Conservation (phyloP, 2,797 vertebrate genomes). For the Urocyon cinereoargenteus region DNA sequence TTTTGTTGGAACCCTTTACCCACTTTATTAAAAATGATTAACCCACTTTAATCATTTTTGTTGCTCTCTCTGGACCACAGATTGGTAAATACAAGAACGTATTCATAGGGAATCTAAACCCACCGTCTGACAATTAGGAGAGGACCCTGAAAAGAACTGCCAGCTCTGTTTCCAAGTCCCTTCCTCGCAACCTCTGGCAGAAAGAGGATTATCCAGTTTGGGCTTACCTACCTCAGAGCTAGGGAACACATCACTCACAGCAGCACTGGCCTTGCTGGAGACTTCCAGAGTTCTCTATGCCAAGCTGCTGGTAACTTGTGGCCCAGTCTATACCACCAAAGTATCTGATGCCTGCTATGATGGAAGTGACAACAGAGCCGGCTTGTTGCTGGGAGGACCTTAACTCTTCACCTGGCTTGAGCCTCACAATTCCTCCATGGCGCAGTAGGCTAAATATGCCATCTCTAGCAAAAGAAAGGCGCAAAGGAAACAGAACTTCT, state of each 20-base stretch:
- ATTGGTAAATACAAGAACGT: background rate
- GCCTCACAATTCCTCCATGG: background rate
- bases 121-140: background rate
- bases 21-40: too few relatives aligned
- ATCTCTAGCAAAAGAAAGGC: background rate
- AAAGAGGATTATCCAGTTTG: background rate
- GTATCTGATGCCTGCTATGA: background rate
- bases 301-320: background rate
- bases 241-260: background rate
- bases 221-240: background rate
- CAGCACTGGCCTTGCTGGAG: too few relatives aligned
- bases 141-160: background rate
- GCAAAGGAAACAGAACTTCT: background rate
- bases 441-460: background rate
- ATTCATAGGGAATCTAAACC: background rate
- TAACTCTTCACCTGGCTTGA: background rate
- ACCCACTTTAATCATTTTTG: background rate
- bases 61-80: background rate
- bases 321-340: background rate
- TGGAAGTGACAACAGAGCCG: background rate
- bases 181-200: background rate
- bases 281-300: background rate
- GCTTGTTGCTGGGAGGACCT: background rate
- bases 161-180: background rate
- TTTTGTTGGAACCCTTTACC: background rate